These are phyloP conservation scores for Lasioglossum calceatum DNA, from an alignment of 2,888 invertebrate species.

Conservation along the genomic window DNA sequence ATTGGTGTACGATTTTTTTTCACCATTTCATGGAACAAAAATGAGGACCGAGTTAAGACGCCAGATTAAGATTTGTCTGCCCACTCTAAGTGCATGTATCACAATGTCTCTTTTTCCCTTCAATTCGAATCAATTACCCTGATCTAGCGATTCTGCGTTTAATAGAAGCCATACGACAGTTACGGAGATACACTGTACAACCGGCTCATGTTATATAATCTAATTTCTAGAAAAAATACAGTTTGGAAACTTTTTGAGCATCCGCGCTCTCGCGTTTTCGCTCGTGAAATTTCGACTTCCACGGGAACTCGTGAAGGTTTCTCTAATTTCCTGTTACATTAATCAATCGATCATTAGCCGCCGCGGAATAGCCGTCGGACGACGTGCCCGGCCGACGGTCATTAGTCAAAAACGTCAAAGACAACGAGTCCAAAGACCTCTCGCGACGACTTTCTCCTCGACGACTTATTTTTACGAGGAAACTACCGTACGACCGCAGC, in stretches of 20 bases:
- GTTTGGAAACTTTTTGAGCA: neutral
- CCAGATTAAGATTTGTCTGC: too few relatives aligned
- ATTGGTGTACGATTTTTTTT: too few relatives aligned
- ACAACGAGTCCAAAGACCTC: slow-evolving; percentile 53
- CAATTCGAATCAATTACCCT: too few relatives aligned
- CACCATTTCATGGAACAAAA: too few relatives aligned
- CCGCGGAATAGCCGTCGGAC: slow-evolving; percentile 48
- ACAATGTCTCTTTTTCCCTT: too few relatives aligned
- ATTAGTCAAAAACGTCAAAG: slow-evolving; percentile 72
- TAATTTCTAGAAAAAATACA: neutral
- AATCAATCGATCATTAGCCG: slow-evolving; percentile 70
- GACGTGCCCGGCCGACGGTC: slow-evolving; percentile 28
- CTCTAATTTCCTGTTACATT: slow-evolving; percentile 65
- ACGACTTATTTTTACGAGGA: slow-evolving; percentile 35
- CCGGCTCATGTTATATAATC: too few relatives aligned
- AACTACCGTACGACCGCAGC: neutral
- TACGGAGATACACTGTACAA: too few relatives aligned
- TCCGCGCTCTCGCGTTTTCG: neutral
- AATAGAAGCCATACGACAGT: too few relatives aligned
- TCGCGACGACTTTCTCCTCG: slow-evolving; percentile 35
- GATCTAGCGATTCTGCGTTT: too few relatives aligned
- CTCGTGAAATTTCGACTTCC: slow-evolving; percentile 45
- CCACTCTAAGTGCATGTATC: too few relatives aligned
- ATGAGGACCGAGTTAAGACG: too few relatives aligned
- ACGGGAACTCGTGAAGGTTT: slow-evolving; percentile 32